Evolutionary conservation across 1,140 invertebrate species (phyloP).

Genomic region (Penaeus indicus): DNA sequence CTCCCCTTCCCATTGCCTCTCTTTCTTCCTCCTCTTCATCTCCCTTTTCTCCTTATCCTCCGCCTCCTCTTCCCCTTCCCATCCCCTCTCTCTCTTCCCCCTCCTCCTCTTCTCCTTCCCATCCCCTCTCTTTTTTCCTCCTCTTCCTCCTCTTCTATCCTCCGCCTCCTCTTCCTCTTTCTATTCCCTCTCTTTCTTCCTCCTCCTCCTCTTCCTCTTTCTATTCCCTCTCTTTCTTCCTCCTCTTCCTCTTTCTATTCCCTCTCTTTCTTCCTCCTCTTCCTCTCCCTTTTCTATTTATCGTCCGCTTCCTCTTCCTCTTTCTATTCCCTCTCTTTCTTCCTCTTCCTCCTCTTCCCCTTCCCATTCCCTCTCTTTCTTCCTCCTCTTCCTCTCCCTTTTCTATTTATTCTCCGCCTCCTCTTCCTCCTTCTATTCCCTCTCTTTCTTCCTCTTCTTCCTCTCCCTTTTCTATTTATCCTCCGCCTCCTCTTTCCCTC

Average conservation of each 20-base stretch:
- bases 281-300: neutral
- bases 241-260: neutral
- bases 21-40: no score
- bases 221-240: neutral
- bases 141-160: neutral
- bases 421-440: no score
- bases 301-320: neutral
- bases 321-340: neutral
- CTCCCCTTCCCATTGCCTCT: no score
- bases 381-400: no score
- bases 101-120: neutral
- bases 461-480: no score
- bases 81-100: neutral
- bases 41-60: neutral
- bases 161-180: neutral
- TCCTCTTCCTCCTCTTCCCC: neutral
- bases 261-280: neutral
- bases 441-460: no score
- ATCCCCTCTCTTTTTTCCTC: neutral
- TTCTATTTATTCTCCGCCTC: no score
- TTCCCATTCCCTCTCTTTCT: neutral
- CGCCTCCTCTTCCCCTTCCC: neutral
- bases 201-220: neutral
- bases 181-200: neutral
- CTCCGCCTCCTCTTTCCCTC: no score